Conservation (phyloP, 2,113 vertebrate species). For the Raja brachyura region DNA sequence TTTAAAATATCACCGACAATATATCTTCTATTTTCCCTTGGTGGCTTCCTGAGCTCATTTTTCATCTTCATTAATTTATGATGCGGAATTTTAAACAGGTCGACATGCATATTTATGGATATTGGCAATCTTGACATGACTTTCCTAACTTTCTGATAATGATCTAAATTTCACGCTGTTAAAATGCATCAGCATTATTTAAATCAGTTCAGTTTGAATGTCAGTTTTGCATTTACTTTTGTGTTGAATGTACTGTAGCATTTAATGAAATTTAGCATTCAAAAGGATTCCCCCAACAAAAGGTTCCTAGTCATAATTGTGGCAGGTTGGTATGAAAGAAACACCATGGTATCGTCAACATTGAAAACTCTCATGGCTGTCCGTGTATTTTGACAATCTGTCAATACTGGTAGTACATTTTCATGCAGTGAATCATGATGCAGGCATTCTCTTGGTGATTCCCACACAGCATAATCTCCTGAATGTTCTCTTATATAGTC, state of each 20-base stretch:
- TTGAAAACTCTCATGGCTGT: neutral
- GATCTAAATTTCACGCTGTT: neutral
- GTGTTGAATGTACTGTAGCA: neutral
- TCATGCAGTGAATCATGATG: neutral
- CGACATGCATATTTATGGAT: slow-evolving; percentile 30
- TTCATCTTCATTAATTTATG: slow-evolving; percentile 28
- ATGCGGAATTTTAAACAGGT: neutral
- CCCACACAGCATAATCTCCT: neutral
- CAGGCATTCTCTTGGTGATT: neutral
- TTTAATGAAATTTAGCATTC: neutral
- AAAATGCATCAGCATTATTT: slow-evolving; percentile 1
- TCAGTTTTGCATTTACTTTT: neutral
- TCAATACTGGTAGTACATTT: neutral
- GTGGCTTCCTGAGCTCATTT: neutral
- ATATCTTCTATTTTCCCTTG: slow-evolving; percentile 2
- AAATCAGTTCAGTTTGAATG: neutral
- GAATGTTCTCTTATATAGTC: neutral
- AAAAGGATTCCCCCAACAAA: neutral
- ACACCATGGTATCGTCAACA: neutral
- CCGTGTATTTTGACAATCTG: neutral
- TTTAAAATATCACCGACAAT: slow-evolving; percentile 11
- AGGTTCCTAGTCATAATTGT: neutral
- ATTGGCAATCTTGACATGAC: neutral
- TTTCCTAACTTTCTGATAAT: neutral
- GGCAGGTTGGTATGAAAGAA: neutral